phyloP scores from a whole-genome alignment of 2,113 vertebrate genomes.

The Neotragus moschatus region DNA sequence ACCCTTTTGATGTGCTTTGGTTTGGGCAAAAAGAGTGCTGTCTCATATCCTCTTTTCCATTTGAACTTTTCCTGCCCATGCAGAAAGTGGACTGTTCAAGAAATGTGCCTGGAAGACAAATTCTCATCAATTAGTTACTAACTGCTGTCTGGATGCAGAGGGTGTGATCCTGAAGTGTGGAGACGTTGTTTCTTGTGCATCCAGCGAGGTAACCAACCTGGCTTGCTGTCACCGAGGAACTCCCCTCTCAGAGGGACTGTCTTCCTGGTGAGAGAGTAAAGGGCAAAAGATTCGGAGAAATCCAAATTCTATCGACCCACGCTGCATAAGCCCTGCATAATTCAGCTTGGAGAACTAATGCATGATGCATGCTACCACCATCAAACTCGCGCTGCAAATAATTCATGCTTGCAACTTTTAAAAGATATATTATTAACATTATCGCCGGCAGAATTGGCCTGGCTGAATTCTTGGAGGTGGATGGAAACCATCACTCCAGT shows the following conservation, averaged over 20 bases:
- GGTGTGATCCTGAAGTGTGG: not conserved
- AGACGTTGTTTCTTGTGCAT: not conserved
- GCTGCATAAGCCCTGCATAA: constrained; percentile 54
- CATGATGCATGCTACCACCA: constrained; percentile 61
- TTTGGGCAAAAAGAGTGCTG: not conserved
- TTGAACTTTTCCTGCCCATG: not conserved
- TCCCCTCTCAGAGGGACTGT: not conserved
- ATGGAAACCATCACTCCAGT: constrained; percentile 13
- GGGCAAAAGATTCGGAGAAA: constrained; percentile 58
- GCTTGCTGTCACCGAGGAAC: not conserved
- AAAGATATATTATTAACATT: constrained; percentile 67
- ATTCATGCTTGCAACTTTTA: constrained; percentile 68
- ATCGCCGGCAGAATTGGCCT: constrained; percentile 30
- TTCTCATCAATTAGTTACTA: constrained; percentile 59
- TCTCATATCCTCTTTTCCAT: not conserved
- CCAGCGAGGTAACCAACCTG: not conserved
- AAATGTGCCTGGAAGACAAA: constrained; percentile 27
- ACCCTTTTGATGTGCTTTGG: not conserved
- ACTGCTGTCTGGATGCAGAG: not conserved
- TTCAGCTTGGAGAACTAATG: constrained; percentile 67
- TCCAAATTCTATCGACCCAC: constrained; percentile 55
- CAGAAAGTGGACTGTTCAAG: not conserved
- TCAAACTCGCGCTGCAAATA: constrained; percentile 71
- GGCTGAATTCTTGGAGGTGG: constrained; percentile 49
- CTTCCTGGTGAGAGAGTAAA: not conserved